Evolutionary conservation across 1,140 invertebrate species (phyloP), one percentile per base, ranked within the genome.

Genomic region (Trachymyrmex cornetzi): DNA sequence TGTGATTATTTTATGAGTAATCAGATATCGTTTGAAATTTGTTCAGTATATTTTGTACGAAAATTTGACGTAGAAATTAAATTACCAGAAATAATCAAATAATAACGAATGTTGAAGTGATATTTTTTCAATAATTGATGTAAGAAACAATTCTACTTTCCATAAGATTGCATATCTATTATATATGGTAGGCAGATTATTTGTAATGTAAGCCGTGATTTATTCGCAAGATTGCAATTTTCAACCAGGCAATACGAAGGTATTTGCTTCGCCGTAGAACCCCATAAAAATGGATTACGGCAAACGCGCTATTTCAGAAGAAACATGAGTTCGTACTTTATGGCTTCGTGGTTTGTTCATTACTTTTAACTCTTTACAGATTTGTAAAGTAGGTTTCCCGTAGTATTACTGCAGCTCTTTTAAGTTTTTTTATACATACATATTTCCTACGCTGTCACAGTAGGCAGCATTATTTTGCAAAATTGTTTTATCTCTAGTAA

Each of bases 161-260:
- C 30, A 3, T 19, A 66, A 80, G 14, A 53, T 79, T 30, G 27
- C 4, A 9, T 3, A 30, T 44, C 11, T n/a, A 19, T 24, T 30
- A 64, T 30, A 64, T 64, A n/a, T n/a, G n/a, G n/a, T n/a, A 64
- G 44, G 12, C 61, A 61, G 30, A 77, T 67, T 67, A 80, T 67
- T 53, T 24, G 64, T 30, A 34, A n/a, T 22, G 22, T 44, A 34
- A 80, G 24, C 38, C 16, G 61, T 77, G 82, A 85, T 85, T 85
- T 85, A 67, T 77, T 7, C 48, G 48, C 61, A 77, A 55, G 72
- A 77, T 50, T 86, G 74, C 61, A 77, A 85, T 85, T 77, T 77
- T 67, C 63, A 75, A 50, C 24, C 44, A n/a, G 30, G 30, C 55
- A 61, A 48, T 50, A 12, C 24, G 16, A 48, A 12, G 27, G 38